These are phyloP conservation scores for Entosphenus tridentatus DNA, from an alignment of 2,113 vertebrate genomes.

Conservation along the genomic window DNA sequence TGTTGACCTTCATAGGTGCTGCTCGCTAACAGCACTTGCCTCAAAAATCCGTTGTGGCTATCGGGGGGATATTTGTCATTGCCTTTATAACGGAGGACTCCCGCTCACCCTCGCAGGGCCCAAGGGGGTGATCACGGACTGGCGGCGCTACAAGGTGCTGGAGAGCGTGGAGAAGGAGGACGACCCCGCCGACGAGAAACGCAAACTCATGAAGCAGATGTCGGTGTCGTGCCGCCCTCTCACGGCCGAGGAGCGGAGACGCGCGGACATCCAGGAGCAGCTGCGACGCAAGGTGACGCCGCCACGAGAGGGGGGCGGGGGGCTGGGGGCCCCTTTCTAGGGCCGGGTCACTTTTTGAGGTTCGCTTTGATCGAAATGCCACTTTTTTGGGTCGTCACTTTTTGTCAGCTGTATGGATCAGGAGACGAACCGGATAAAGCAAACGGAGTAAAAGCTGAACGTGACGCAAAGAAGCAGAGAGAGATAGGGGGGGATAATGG, in stretches of 20 bases:
- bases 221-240: constrained; percentile 40
- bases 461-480: not conserved
- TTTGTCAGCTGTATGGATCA: too few species aligned
- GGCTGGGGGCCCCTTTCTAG: too few species aligned
- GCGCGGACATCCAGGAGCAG: constrained; percentile 25
- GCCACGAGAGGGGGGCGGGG: not conserved
- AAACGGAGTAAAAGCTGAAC: not conserved
- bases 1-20: too few species aligned
- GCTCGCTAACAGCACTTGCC: too few species aligned
- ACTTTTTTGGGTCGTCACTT: too few species aligned
- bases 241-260: constrained; percentile 22
- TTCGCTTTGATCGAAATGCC: too few species aligned
- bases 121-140: constrained; percentile 90
- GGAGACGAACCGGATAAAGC: not conserved
- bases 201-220: constrained; percentile 70
- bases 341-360: too few species aligned
- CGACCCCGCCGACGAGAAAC: constrained; percentile 36
- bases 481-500: not conserved
- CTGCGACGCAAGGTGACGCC: constrained; percentile 53
- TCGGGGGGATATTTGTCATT: too few species aligned
- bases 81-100: too few species aligned
- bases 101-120: constrained; percentile 30
- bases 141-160: constrained; percentile 71
- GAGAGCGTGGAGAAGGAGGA: constrained; percentile 56
- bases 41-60: too few species aligned